These are phyloP conservation scores for Cynodonichthys magdalenae DNA, from an alignment of 2,797 vertebrate genomes.

Conservation along the genomic window DNA sequence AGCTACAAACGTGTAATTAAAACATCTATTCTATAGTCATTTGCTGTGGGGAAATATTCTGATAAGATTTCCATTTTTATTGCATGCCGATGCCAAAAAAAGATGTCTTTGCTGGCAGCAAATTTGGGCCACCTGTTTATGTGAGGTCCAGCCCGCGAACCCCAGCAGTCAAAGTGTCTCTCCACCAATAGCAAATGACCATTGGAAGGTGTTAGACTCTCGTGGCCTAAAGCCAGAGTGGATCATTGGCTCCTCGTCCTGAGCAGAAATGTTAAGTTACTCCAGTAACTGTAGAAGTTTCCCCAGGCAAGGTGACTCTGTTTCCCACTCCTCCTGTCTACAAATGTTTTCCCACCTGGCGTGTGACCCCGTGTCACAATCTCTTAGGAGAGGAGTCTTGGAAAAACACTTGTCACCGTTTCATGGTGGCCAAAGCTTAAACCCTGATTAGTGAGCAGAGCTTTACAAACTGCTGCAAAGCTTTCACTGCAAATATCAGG, in stretches of 20 bases:
- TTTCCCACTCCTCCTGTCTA: conserved; percentile 25
- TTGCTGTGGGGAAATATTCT: conserved; percentile 27
- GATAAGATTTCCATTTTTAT: conserved; percentile 51
- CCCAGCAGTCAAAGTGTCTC: conserved; percentile 55
- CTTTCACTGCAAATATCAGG: background rate
- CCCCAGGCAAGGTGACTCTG: conserved; percentile 75
- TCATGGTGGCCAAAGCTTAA: conserved; percentile 14
- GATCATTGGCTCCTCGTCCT: conserved; percentile 67
- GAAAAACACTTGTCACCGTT: conserved; percentile 32
- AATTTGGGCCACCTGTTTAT: conserved; percentile 65
- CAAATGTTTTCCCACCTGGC: conserved; percentile 64
- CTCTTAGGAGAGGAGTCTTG: conserved; percentile 29
- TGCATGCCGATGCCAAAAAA: conserved; percentile 45
- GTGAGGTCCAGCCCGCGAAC: conserved; percentile 48
- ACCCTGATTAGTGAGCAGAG: conserved; percentile 6
- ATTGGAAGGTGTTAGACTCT: conserved; percentile 73
- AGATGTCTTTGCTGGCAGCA: conserved; percentile 57
- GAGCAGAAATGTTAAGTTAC: conserved; percentile 36
- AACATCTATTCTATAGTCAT: conserved; percentile 21
- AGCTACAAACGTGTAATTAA: conserved; percentile 46
- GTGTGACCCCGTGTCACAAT: conserved; percentile 15
- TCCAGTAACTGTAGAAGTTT: conserved; percentile 54
- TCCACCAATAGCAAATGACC: conserved; percentile 58
- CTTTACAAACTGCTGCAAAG: conserved; percentile 1
- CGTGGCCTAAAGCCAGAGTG: conserved; percentile 61